phyloP scores from a whole-genome alignment of 2,113 vertebrate species.

The Melanocharis versteri region DNA sequence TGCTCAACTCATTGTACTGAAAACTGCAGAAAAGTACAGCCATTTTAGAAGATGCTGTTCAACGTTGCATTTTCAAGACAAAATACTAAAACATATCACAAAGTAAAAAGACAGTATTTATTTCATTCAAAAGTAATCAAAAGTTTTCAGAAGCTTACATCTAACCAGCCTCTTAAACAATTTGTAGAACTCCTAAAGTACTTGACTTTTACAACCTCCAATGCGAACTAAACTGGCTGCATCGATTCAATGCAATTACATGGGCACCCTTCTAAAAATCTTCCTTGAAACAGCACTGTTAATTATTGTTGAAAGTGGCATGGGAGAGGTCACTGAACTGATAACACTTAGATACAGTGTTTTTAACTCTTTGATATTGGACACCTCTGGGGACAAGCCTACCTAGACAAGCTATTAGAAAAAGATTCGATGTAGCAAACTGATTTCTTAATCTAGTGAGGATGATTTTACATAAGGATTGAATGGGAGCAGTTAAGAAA shows the following conservation, averaged over 20 bases:
- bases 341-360: neutral
- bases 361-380: conserved; percentile 23
- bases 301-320: conserved; percentile 48
- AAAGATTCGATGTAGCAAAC: neutral
- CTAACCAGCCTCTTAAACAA: neutral
- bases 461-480: neutral
- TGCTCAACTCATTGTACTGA: neutral
- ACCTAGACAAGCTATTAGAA: neutral
- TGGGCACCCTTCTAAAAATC: neutral
- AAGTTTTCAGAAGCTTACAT: neutral
- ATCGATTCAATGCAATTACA: neutral
- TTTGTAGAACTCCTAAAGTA: neutral
- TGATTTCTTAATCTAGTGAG: neutral
- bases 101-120: neutral
- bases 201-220: neutral
- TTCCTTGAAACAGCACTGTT: conserved; percentile 14
- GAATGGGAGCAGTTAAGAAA: neutral
- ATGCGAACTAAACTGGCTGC: neutral
- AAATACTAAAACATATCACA: neutral
- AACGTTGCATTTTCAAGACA: neutral
- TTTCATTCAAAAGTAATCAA: neutral
- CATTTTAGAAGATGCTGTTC: neutral
- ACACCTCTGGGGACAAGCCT: neutral
- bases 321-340: conserved; percentile 43
- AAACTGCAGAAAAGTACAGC: neutral